Base-by-base conservation (phyloP, 2,797 vertebrate species). In the Oreonectes daqikongensis region DNA sequence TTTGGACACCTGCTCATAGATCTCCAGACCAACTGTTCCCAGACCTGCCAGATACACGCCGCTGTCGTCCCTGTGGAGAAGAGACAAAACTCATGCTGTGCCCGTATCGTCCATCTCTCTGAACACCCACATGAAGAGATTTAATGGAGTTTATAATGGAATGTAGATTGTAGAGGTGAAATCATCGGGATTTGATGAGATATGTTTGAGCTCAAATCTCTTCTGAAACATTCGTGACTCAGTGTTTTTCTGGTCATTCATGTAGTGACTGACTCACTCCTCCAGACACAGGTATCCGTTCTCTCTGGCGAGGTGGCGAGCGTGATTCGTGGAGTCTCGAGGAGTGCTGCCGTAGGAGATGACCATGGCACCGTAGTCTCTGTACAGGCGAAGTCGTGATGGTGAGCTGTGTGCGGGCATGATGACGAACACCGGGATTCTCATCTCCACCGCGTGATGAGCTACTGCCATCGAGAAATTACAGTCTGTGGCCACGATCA, bases 381-480 rank as follows among this genome's bases (percentile, higher is more conserved):
- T 92, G 91, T 95, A 97, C 86, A 81, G 90, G 42, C 88, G 86
- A 77, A 94, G 92, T 18, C 93, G 89, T 10, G 89, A 85, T 0
- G 90, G 90, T 1, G 93, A 91, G 3, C 93, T 95, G 88, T 85
- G 88, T 0, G 90, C 88, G 2, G 94, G 87, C 95, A 96, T 89
- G 88, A 96, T 94, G 81, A 93, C 94, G 15, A 95, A 95, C 72
- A 94, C 94, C 0, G 95, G 95, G 3, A 97, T 90, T 18, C 85
- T 94, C 78, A 95, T 87, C 86, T 94, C 92, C 0, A 92, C 90
- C 1, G 94, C 94, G 0, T 97, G 95, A 79, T 95, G 90, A n/a
- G 95, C 94, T 72, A 95, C 92, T 0, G 95, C 95, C 94, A 96
- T 92, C 75, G 95, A 94, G 85, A 96, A 97, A 89, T 93, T 95